Base-by-base conservation (phyloP, 2,888 invertebrate species). In the Oscheius sp. region DNA sequence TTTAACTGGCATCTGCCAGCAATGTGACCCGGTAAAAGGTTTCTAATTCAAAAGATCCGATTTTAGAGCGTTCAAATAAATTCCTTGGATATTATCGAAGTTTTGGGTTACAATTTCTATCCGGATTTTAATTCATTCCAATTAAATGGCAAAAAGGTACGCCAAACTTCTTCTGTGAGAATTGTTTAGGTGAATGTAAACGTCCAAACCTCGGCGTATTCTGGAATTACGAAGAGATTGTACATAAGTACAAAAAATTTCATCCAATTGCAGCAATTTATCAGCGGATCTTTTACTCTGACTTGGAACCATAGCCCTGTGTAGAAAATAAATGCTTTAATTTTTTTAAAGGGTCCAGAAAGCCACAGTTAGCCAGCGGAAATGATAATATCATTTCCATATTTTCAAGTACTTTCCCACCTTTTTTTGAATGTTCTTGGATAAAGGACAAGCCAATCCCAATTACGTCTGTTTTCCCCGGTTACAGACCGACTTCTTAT, bases 71-170 rank as follows among this genome's bases (percentile, higher is more conserved):
- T 69, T 27, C 12, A n/a, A 25, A 69, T 45, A 7, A 69, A 35
- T 7, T n/a, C 53, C 53, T 68, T 85, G 1, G 78, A 81, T 29
- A 74, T 76, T 3, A 73, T 85, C 25, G 85, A 85, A 70, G 76
- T 84, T 27, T 73, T 84, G 29, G 83, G 82, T 16, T 81, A 79
- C 53, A 70, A 75, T 7, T 69, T 56, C 2, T 13, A 66, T n/a
- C 83, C 85, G 1, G 75, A 80, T 43, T 80, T 79, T 58, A 69
- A 68, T 43, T 75, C 73, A 9, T 76, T 84, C 75, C 75, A 55
- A 35, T 56, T 69, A 2, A 69, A 69, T 41, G 70, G 59, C 2
- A 58, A 58, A 6, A 58, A 58, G 27, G 70, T 70, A 29, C 1
- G 27, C 13, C n/a, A n/a, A n/a, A n/a, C n/a, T n/a, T n/a, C n/a